Conservation (phyloP, 2,113 vertebrate genomes). For the Dasyurus viverrinus region DNA sequence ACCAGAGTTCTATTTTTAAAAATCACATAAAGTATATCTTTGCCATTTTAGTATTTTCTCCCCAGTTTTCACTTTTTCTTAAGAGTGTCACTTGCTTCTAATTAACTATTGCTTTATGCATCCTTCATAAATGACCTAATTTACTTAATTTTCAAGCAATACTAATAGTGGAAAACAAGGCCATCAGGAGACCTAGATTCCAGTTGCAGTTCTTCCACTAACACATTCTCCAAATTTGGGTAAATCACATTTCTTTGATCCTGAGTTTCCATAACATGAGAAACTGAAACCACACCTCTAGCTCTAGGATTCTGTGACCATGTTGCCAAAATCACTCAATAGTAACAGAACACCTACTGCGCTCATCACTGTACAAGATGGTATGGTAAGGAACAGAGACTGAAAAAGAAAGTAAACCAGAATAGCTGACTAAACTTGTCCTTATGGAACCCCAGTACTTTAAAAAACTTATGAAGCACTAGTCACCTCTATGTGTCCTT, state of each 20-base stretch:
- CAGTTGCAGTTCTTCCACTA: neutral
- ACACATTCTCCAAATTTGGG: neutral
- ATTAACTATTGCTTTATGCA: neutral
- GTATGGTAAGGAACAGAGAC: neutral
- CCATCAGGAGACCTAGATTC: neutral
- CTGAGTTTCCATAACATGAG: neutral
- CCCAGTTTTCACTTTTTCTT: neutral
- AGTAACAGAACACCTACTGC: neutral
- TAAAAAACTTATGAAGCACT: neutral
- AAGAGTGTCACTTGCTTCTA: neutral
- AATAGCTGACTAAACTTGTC: neutral
- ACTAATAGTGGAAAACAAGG: neutral
- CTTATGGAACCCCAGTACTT: neutral
- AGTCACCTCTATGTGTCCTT: neutral
- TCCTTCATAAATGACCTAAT: neutral
- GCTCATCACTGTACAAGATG: neutral
- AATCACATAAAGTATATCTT: neutral
- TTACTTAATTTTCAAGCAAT: neutral
- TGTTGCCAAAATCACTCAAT: neutral
- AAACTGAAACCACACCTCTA: neutral
- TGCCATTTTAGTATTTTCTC: neutral
- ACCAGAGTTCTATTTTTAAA: neutral
- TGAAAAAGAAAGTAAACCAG: constrained; percentile 20
- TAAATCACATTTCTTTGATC: neutral
- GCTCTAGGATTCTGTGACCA: neutral